Evolutionary conservation across 2,113 vertebrate species (phyloP), one percentile per base, ranked within the genome.

Genomic region (Etheostoma cragini): DNA sequence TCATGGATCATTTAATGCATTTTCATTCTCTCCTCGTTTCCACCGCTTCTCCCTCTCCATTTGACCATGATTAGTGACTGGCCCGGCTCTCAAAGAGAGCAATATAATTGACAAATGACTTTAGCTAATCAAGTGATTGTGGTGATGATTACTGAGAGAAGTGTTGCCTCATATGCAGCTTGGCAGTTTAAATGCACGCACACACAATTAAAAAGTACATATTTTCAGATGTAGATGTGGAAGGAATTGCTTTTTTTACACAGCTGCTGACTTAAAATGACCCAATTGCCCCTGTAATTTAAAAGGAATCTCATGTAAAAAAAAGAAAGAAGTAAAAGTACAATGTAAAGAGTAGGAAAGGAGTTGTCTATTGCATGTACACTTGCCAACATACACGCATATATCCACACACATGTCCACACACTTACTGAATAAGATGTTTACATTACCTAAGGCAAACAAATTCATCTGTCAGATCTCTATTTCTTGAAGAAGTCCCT

Each of bases 81-180:
- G 76, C 68, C 79, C 8, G 5, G 63, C 73, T 82, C 76, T 86
- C 84, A 60, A 82, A 91, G 76, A 57, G 69, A 77, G 68, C 67
- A 75, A 47, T 79, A 60, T 84, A 87, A 92, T 84, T 88, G 89
- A 90, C 73, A 76, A 93, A 89, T 78, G 71, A 88, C 81, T 86
- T 73, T 21, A 70, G 82, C 78, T 88, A 88, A 91, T 93, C 86
- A 90, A 81, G 87, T 80, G 80, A 88, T 87, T 83, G 87, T 72
- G 63, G 58, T 58, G 72, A 84, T 75, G 58, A 79, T 58, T 47
- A 72, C 71, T 12, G n/a, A 56, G 72, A 71, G 54, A 62, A 62
- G 73, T 21, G 81, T 73, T 65, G 38, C 66, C 47, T 84, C 57
- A 53, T 30, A 47, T 58, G 80, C 17, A 26, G 67, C 3, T 0